Evolutionary conservation across 2,113 vertebrate species (phyloP).

Genomic region (Panurus biarmicus): DNA sequence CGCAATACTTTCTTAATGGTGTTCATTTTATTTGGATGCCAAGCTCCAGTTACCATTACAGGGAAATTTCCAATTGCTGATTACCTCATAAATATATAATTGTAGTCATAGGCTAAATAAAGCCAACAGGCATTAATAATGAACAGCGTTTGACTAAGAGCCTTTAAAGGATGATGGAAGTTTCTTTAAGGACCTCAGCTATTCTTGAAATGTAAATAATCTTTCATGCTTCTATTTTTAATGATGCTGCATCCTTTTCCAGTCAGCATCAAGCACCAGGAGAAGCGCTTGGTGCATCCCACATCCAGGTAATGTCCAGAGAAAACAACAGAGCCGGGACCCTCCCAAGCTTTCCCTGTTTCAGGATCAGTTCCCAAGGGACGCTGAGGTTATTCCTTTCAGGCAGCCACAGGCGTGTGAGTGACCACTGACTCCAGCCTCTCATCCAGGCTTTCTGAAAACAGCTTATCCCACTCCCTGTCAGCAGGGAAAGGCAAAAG

Average conservation of each 20-base stretch:
- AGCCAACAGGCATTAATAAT: constrained; percentile 74
- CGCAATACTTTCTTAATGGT: constrained; percentile 74
- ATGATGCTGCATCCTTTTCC: constrained; percentile 38
- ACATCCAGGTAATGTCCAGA: not conserved
- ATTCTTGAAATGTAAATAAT: constrained; percentile 68
- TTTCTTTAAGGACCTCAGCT: constrained; percentile 51
- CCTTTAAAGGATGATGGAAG: constrained; percentile 49
- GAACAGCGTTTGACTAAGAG: constrained; percentile 57
- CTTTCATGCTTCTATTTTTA: constrained; percentile 66
- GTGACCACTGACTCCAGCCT: not conserved
- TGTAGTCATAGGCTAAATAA: constrained; percentile 76
- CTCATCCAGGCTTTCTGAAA: not conserved
- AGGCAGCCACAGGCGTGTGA: fast-evolving
- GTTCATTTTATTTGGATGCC: constrained; percentile 72
- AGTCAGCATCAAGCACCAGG: not conserved
- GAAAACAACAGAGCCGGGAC: not conserved
- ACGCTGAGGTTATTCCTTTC: not conserved
- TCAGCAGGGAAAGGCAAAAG: not conserved
- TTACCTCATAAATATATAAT: constrained; percentile 82
- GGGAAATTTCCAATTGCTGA: constrained; percentile 81
- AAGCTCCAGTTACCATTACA: constrained; percentile 82
- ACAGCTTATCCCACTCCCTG: not conserved
- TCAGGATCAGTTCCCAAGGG: not conserved
- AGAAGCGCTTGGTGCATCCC: not conserved
- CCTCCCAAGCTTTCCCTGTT: fast-evolving